Evolutionary conservation across 2,888 invertebrate species (phyloP).

Genomic region (Agriopis leucophaearia): DNA sequence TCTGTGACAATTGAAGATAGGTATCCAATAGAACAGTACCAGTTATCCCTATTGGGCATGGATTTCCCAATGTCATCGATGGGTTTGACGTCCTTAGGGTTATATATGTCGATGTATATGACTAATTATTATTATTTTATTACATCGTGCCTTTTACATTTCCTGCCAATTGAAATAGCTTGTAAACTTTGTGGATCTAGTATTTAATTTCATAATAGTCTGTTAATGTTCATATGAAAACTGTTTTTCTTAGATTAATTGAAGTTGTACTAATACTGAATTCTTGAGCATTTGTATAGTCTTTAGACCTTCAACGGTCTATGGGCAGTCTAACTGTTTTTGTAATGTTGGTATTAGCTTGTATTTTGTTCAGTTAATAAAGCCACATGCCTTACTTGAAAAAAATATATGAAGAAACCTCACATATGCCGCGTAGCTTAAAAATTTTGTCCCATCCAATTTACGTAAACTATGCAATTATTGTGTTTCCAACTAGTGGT

Average conservation of each 20-base stretch:
- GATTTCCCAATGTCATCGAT: conserved; percentile 1
- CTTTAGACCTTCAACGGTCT: too few species aligned
- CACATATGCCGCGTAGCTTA: background rate
- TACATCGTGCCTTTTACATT: background rate
- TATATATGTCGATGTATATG: background rate
- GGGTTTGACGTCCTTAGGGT: background rate
- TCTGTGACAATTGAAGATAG: background rate
- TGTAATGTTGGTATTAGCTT: too few species aligned
- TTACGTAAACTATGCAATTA: conserved; percentile 4
- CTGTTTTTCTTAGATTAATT: too few species aligned
- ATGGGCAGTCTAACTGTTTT: too few species aligned
- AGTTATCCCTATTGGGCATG: background rate
- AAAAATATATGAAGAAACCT: too few species aligned
- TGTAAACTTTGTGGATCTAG: too few species aligned
- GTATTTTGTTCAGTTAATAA: too few species aligned
- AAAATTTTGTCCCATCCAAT: conserved; percentile 3
- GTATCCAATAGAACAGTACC: background rate
- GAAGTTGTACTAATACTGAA: too few species aligned
- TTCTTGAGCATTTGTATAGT: too few species aligned
- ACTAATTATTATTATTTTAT: background rate
- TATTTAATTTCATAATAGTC: too few species aligned
- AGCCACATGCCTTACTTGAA: too few species aligned
- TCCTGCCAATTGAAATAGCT: background rate
- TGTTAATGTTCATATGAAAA: too few species aligned
- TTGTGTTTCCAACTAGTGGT: conserved; percentile 1